Base-by-base conservation (phyloP, 2,888 invertebrate species). In the Eupithecia abbreviata region DNA sequence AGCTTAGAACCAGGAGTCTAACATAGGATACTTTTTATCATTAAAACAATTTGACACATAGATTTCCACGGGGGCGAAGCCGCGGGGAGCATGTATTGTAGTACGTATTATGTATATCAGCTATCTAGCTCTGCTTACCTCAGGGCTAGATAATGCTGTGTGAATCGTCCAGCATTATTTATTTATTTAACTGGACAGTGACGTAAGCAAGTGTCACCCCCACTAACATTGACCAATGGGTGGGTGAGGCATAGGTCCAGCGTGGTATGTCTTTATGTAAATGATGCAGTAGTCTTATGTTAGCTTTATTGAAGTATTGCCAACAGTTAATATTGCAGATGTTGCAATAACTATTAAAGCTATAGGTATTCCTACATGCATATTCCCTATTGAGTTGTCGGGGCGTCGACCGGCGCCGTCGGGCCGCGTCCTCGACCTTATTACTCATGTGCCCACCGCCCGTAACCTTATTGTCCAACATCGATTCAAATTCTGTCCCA, bases 381-480 rank as follows among this genome's bases (percentile, higher is more conserved):
- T 62, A 62, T 58, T 30, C 62, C 62, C 47, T 47, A 88, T 88
- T 88, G 85, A 88, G 86, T 90, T 87, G 88, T 82, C 85, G 86
- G 90, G 92, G 91, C 90, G 92, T 86, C 90, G 92, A 89, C 90
- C 90, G 91, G 92, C 92, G 92, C 92, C 92, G 86, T 80, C 86
- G 82, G 86, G 92, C 90, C 92, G 92, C 91, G 90, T 88, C 88
- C 91, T 90, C 90, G 92, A 91, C 93, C 93, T 92, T 93, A 92
- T 92, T 93, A 89, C 89, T 84, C 84, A 12, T 82, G 83, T 88
- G 87, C 87, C 86, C 87, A 89, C 87, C 84, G 86, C 82, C 87
- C 86, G 87, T 89, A 90, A 91, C 90, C 92, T 91, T 90, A 83
- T 90, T 90, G 89, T 88, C 88, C 91, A 75, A 70, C 77, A 91